Conservation (phyloP, 2,797 vertebrate genomes). For the Lepilemur ruficaudatus region DNA sequence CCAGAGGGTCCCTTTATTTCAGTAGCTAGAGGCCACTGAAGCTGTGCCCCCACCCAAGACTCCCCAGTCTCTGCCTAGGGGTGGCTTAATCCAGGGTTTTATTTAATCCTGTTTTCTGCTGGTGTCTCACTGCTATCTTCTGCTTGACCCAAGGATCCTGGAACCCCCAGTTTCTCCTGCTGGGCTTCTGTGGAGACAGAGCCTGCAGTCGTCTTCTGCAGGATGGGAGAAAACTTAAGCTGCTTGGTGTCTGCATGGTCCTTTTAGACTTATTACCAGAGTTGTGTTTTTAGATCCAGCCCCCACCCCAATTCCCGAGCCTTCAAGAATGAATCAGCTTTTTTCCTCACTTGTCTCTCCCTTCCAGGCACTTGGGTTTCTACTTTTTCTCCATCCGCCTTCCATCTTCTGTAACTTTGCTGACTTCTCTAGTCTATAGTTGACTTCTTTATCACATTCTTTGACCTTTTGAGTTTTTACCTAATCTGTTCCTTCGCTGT, state of each 20-base stretch:
- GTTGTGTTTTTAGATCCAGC: background rate
- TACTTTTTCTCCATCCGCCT: background rate
- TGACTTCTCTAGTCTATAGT: background rate
- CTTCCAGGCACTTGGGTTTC: background rate
- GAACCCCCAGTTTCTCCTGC: too few species aligned
- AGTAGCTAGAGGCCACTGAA: background rate
- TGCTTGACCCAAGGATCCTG: background rate
- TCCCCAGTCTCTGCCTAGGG: background rate
- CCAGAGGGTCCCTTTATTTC: background rate
- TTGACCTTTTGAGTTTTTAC: background rate
- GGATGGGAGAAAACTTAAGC: background rate
- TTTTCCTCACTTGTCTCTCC: background rate
- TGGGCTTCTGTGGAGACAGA: background rate
- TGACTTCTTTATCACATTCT: background rate
- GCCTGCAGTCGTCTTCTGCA: background rate
- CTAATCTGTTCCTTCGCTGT: background rate
- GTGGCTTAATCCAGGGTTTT: background rate
- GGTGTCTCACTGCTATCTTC: background rate
- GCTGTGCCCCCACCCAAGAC: background rate
- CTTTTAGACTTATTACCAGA: background rate
- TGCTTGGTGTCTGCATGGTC: background rate
- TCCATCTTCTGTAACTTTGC: background rate
- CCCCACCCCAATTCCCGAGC: fast-evolving
- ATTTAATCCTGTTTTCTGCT: background rate
- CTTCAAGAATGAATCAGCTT: background rate